Evolutionary conservation across 2,113 vertebrate genomes (phyloP).

Genomic region (Tamias sibiricus): DNA sequence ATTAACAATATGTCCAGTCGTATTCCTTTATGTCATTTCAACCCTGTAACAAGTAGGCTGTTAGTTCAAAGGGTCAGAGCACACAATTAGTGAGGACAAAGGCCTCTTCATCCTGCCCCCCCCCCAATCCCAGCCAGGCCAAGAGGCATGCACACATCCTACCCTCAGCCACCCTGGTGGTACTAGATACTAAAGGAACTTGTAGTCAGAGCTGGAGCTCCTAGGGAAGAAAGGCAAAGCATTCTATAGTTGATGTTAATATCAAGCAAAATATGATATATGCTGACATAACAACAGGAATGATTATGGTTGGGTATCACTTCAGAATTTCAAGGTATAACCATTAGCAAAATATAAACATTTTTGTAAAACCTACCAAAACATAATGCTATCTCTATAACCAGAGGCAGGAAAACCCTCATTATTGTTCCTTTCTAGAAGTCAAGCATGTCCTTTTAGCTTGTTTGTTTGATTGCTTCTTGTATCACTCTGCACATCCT

Average conservation of each 20-base stretch:
- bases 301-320: neutral
- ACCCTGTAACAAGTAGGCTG: neutral
- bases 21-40: constrained; percentile 1
- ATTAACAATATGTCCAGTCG: neutral
- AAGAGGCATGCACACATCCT: neutral
- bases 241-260: neutral
- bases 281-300: neutral
- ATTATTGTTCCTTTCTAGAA: neutral
- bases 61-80: neutral
- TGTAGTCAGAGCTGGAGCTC: neutral
- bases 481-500: neutral
- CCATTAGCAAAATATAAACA: neutral
- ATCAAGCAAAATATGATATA: neutral
- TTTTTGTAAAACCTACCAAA: constrained; percentile 22
- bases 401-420: neutral
- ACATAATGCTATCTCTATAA: neutral
- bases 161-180: neutral
- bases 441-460: neutral
- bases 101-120: neutral
- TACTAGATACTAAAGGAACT: neutral
- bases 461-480: neutral
- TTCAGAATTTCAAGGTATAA: neutral
- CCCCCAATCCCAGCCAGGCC: neutral
- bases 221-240: neutral
- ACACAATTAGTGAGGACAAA: neutral